These are phyloP conservation scores for Pararge aegeria DNA, from an alignment of 1,140 invertebrate species.

Conservation along the genomic window DNA sequence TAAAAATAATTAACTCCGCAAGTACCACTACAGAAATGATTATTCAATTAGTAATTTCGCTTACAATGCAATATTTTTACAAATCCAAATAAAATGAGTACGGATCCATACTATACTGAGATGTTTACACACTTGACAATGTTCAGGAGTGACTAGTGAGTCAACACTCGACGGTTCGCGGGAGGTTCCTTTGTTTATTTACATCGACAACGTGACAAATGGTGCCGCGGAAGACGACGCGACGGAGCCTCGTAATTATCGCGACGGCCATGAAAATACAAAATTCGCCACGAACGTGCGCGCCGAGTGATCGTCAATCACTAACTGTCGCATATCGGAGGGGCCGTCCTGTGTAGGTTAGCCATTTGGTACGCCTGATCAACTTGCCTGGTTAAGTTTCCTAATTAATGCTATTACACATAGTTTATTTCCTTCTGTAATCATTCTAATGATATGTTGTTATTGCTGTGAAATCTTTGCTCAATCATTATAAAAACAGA, in stretches of 20 bases:
- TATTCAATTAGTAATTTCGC: too few relatives aligned
- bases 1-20: too few relatives aligned
- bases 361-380: slow-evolving; percentile 1
- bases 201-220: slow-evolving; percentile 42
- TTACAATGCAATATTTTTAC: not conserved
- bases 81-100: not conserved
- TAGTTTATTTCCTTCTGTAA: slow-evolving; percentile 16
- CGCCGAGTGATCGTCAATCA: slow-evolving; percentile 42
- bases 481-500: slow-evolving; percentile 21
- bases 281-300: slow-evolving; percentile 42
- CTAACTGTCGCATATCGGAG: slow-evolving; percentile 44
- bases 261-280: slow-evolving; percentile 24
- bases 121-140: slow-evolving; percentile 45
- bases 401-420: slow-evolving; percentile 48
- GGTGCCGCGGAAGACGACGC: slow-evolving; percentile 7
- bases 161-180: slow-evolving; percentile 39
- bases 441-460: not conserved
- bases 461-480: slow-evolving; percentile 7
- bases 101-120: slow-evolving; percentile 1
- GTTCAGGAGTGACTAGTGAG: slow-evolving; percentile 45
- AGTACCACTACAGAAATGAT: too few relatives aligned
- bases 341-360: not conserved
- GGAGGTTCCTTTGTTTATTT: slow-evolving; percentile 59
- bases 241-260: slow-evolving; percentile 16
- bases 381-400: slow-evolving; percentile 48